Percentiles rank a stretch among this genome's conserved stretches.
Conservation (phyloP, 2,888 invertebrate species). For the Theretra japonica region DNA sequence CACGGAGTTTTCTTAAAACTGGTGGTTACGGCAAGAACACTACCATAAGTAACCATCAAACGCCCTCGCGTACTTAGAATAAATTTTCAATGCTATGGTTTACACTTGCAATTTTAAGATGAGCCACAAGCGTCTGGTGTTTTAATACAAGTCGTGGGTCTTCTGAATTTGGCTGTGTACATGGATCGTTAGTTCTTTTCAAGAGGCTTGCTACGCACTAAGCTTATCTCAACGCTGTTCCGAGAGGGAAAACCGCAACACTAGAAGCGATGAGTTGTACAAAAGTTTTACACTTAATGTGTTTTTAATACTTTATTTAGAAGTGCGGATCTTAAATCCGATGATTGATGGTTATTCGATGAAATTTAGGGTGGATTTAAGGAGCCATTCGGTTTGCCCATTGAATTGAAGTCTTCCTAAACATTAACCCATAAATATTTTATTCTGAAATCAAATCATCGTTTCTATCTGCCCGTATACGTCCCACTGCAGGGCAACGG, state of each 20-base stretch:
- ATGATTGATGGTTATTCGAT: constrained; percentile 29
- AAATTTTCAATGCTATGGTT: constrained; percentile 79
- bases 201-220: constrained; percentile 64
- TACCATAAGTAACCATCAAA: constrained; percentile 78
- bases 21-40: constrained; percentile 60
- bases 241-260: constrained; percentile 36
- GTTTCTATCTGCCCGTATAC: no score
- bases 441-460: no score
- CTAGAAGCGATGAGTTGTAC: constrained; percentile 45
- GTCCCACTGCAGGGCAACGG: no score
- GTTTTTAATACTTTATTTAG: constrained; percentile 73
- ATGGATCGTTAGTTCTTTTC: constrained; percentile 77
- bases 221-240: constrained; percentile 49
- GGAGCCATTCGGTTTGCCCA: not conserved
- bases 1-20: constrained; percentile 49
- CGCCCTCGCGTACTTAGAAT: constrained; percentile 77
- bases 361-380: constrained; percentile 10
- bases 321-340: constrained; percentile 7
- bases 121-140: constrained; percentile 7
- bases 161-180: constrained; percentile 39
- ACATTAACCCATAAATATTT: not conserved
- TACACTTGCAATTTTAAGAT: constrained; percentile 17
- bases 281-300: constrained; percentile 67
- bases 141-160: not conserved
- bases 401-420: not conserved